Base-by-base conservation (phyloP, 2,888 invertebrate species). In the Lithophane leautieri region DNA sequence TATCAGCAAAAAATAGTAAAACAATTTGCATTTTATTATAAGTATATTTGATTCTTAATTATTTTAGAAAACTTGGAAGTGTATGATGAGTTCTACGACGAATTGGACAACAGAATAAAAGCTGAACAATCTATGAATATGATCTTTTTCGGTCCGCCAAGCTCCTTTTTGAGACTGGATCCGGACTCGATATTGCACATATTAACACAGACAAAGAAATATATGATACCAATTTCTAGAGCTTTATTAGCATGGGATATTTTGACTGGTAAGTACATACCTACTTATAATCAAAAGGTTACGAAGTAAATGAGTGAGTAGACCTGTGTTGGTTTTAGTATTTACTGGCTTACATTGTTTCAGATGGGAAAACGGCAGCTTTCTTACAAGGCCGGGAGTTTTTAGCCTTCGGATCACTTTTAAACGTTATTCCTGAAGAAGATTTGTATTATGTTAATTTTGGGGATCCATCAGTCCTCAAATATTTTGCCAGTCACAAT, bases 301-400 rank as follows among this genome's bases (percentile, higher is more conserved):
- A 50, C 0, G 0, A 28, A 4, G 16, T 34, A 22, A 25, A 22
- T 44, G 12, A 14, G n/a, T 70, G 16, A 58, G 22, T n/a, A 28
- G 34, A 34, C 19, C 25, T 44, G 9, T 50, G 11, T n/a, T 40
- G 14, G 14, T 25, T 12, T 34, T n/a, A 16, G 9, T 42, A 76
- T 7, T 0, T 44, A 50, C 7, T 44, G 22, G 6, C 4, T 66
- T 50, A 8, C 22, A 22, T 73, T 78, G n/a, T 83, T 91, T 25
- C 81, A 96, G 96, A 96, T 90, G 96, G 96, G 0, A 95, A 95
- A 93, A 95, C 95, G 12, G 92, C 95, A 54, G 94, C 95, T 54
- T 95, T 89, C 88, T 86, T 96, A 79, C 95, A 95, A 90, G 95
- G 95, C 2, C 91, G 96, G 56, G 96, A 96, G 75, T 93, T 86